These are phyloP conservation scores for Ammodytes marinus DNA, from an alignment of 2,113 vertebrate species.

Conservation along the genomic window DNA sequence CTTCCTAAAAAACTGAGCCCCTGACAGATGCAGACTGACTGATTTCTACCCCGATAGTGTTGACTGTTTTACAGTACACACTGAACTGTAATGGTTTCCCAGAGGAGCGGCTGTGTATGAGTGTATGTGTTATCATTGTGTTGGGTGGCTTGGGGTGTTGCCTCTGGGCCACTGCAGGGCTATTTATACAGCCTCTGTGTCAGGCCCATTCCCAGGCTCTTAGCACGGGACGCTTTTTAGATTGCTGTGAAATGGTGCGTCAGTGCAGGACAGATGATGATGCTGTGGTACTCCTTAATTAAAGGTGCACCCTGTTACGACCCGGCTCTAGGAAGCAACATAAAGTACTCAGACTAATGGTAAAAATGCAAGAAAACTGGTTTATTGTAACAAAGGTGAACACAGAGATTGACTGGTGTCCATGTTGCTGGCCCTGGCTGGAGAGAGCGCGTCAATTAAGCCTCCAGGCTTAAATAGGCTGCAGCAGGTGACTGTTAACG, in stretches of 20 bases:
- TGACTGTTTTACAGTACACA: conserved; percentile 66
- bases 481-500: too few species aligned
- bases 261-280: neutral
- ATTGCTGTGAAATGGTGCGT: conserved; percentile 22
- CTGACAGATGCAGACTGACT: conserved; percentile 34
- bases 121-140: conserved; percentile 57
- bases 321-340: too few species aligned
- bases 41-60: conserved; percentile 60
- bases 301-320: too few species aligned
- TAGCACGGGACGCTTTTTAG: conserved; percentile 21
- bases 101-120: conserved; percentile 15
- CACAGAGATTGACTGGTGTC: too few species aligned
- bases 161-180: conserved; percentile 44
- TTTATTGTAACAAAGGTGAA: too few species aligned
- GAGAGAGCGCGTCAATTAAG: too few species aligned
- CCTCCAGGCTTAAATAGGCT: too few species aligned
- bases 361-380: too few species aligned
- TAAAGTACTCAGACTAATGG: too few species aligned
- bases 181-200: conserved; percentile 58
- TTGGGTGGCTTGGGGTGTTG: conserved; percentile 67
- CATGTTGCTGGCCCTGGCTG: too few species aligned
- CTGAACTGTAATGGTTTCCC: conserved; percentile 68
- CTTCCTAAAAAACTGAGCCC: conserved; percentile 30
- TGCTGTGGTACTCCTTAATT: too few species aligned
- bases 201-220: conserved; percentile 63